Base-by-base conservation (phyloP, 2,888 invertebrate genomes). In the Megastigmus dorsalis region DNA sequence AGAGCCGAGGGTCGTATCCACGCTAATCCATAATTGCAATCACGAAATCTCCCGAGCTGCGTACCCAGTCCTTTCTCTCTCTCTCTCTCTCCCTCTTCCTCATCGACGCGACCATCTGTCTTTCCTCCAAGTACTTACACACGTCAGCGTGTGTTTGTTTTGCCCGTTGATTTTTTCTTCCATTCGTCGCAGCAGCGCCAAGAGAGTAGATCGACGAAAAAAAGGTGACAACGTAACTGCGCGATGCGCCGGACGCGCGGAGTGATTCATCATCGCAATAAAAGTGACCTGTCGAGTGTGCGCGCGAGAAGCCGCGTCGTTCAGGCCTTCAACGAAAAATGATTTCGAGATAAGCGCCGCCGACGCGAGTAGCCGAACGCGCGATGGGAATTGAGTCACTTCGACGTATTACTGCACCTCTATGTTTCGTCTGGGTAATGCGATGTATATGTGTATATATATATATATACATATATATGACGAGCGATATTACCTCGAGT, bases 321-420 rank as follows among this genome's bases (percentile, higher is more conserved):
- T 65, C 30, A 50, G 45, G 65, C 65, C n/a, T 38, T 65, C 30
- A 33, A 48, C 65, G 70, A 59, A 55, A 71, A 71, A 65, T 50
- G 71, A 71, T 71, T 48, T 65, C 50, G 48, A 71, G 71, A 71
- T 71, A 71, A 71, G 28, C n/a, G n/a, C n/a, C n/a, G n/a, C n/a
- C n/a, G n/a, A n/a, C n/a, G n/a, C n/a, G n/a, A n/a, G n/a, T n/a
- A n/a, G n/a, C n/a, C n/a, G n/a, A n/a, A n/a, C n/a, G n/a, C n/a
- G n/a, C n/a, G n/a, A n/a, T n/a, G n/a, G n/a, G 23, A 50, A 65
- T 63, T 71, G 65, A 71, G 57, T 71, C 71, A 71, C 57, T 57
- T 30, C 10, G 4, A 30, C n/a, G 41, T n/a, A n/a, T n/a, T n/a
- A n/a, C n/a, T n/a, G n/a, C n/a, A n/a, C n/a, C n/a, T n/a, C n/a